Evolutionary conservation across 2,888 invertebrate species (phyloP).

Genomic region (Prosopocoilus inquinatus): DNA sequence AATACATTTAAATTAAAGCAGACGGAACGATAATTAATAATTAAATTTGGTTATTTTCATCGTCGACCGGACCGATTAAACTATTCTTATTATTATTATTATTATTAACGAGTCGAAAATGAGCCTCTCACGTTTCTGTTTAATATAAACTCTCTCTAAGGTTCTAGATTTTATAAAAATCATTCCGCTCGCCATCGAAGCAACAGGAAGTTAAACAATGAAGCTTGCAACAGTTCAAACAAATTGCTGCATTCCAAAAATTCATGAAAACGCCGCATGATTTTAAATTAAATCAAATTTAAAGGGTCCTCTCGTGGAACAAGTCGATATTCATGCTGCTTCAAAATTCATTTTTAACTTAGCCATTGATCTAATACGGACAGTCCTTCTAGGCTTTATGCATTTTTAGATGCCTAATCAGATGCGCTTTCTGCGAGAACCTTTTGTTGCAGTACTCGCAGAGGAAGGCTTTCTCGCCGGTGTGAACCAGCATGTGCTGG

Average conservation of each 20-base stretch:
- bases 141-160: constrained; percentile 17
- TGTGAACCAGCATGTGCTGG: constrained; percentile 50
- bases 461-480: constrained; percentile 48
- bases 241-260: too few relatives aligned
- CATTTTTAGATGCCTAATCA: constrained; percentile 47
- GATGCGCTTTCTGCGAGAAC: constrained; percentile 50
- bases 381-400: constrained; percentile 35
- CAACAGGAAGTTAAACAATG: too few relatives aligned
- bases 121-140: constrained; percentile 5
- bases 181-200: neutral
- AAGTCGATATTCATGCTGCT: too few relatives aligned
- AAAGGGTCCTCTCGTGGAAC: too few relatives aligned
- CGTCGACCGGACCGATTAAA: neutral
- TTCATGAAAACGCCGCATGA: too few relatives aligned
- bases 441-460: constrained; percentile 50
- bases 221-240: too few relatives aligned
- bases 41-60: too few relatives aligned
- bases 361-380: too few relatives aligned
- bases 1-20: neutral
- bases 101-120: constrained; percentile 1
- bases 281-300: too few relatives aligned
- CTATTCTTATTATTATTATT: too few relatives aligned
- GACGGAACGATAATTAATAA: neutral
- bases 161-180: constrained; percentile 19
- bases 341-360: neutral